phyloP scores from a whole-genome alignment of 2,888 invertebrate species.

The Epistrophe eligans region DNA sequence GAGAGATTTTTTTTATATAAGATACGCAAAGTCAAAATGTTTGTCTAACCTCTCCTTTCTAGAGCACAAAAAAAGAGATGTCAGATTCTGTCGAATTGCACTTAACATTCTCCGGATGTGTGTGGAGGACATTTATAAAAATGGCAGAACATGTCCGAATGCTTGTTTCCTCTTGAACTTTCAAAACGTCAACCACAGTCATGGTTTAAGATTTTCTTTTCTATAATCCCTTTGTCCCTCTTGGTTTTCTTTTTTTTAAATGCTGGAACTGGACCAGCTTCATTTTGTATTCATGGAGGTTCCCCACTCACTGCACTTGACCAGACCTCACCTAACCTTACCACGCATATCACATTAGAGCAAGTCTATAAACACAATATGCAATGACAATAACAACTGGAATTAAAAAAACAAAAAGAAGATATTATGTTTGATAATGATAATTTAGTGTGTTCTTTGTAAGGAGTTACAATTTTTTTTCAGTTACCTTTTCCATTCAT shows the following conservation, averaged over 20 bases:
- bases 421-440: background rate
- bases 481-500: too few species aligned
- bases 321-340: background rate
- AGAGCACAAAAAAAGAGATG: constrained; percentile 5
- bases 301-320: background rate
- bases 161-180: constrained; percentile 25
- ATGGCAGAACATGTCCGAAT: constrained; percentile 36
- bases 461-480: too few species aligned
- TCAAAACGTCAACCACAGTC: constrained; percentile 55
- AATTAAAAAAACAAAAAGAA: background rate
- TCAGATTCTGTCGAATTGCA: constrained; percentile 52
- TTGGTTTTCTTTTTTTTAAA: background rate
- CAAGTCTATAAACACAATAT: background rate
- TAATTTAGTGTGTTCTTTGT: too few species aligned
- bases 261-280: background rate
- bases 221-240: constrained; percentile 35
- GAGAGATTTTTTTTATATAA: background rate
- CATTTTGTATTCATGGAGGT: constrained; percentile 51
- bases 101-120: constrained; percentile 65
- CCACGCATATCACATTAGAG: background rate
- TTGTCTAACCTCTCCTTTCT: constrained; percentile 27
- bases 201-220: constrained; percentile 55
- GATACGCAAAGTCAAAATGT: constrained; percentile 39
- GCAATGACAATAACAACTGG: too few species aligned
- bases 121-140: constrained; percentile 39